These are phyloP conservation scores for Dromius quadrimaculatus DNA, from an alignment of 2,888 invertebrate species.

Conservation along the genomic window DNA sequence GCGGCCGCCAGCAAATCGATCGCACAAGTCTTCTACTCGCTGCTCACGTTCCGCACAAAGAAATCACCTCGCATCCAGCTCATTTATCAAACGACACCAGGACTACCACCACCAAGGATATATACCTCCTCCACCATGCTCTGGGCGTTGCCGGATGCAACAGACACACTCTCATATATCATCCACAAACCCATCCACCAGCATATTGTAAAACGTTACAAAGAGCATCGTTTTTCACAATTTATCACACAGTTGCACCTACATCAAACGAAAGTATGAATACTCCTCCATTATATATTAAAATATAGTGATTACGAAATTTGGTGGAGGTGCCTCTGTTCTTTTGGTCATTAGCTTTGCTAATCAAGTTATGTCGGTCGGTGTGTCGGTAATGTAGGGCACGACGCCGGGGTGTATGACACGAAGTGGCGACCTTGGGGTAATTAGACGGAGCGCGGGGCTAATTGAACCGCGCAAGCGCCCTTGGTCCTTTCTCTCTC, in stretches of 20 bases:
- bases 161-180: background rate
- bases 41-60: slow-evolving; percentile 63
- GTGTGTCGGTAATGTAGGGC: slow-evolving; percentile 18
- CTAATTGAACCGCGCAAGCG: slow-evolving; percentile 33
- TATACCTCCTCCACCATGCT: slow-evolving; percentile 14
- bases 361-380: slow-evolving; percentile 13
- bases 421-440: slow-evolving; percentile 36
- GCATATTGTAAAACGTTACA: no score
- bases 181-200: background rate
- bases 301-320: no score
- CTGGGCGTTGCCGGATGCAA: slow-evolving; percentile 54
- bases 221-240: background rate
- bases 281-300: no score
- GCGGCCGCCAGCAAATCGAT: slow-evolving; percentile 58
- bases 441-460: slow-evolving; percentile 39
- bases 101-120: slow-evolving; percentile 55
- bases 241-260: background rate
- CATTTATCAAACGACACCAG: slow-evolving; percentile 61
- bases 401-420: slow-evolving; percentile 27
- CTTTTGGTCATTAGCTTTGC: background rate
- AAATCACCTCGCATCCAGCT: slow-evolving; percentile 63
- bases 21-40: slow-evolving; percentile 56
- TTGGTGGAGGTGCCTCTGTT: background rate
- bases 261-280: no score
- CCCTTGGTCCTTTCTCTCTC: background rate